Evolutionary conservation across 2,888 invertebrate genomes (phyloP).

Genomic region (Campoplex nolae): DNA sequence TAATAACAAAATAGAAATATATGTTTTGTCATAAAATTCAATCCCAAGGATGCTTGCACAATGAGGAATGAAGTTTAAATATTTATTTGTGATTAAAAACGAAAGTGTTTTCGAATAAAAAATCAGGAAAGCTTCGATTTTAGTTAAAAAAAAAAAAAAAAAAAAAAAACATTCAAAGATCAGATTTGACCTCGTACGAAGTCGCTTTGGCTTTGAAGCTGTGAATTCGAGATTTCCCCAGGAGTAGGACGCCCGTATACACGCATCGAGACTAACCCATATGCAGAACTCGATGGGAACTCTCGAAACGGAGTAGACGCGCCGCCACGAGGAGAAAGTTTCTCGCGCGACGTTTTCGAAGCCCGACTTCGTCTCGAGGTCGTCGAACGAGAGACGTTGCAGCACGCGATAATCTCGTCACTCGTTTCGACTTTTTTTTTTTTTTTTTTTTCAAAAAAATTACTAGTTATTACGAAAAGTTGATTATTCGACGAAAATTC

Average conservation of each 20-base stretch:
- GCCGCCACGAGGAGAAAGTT: constrained; percentile 58
- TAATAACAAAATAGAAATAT: constrained; percentile 25
- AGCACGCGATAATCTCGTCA: constrained; percentile 55
- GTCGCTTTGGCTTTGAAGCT: constrained; percentile 14
- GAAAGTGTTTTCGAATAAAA: not conserved
- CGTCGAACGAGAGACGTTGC: constrained; percentile 64
- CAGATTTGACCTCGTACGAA: constrained; percentile 23
- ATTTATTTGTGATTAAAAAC: not conserved
- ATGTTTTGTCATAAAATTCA: constrained; percentile 24
- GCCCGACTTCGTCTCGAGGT: constrained; percentile 65
- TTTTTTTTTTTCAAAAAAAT: not conserved
- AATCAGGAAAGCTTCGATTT: constrained; percentile 3
- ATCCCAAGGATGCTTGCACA: constrained; percentile 18
- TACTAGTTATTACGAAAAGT: not conserved
- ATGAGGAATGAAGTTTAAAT: not conserved
- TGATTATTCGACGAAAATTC: not conserved
- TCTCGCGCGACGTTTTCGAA: constrained; percentile 43
- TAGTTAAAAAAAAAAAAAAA: not conserved
- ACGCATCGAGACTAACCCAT: constrained; percentile 29
- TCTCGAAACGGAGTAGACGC: constrained; percentile 29
- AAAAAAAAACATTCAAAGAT: not conserved
- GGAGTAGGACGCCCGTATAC: not conserved
- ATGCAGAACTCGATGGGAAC: constrained; percentile 35
- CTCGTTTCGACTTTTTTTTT: constrained; percentile 38
- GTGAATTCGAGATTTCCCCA: constrained; percentile 8